Evolutionary conservation across 2,113 vertebrate genomes (phyloP).

Genomic region (Pituophis catenifer): DNA sequence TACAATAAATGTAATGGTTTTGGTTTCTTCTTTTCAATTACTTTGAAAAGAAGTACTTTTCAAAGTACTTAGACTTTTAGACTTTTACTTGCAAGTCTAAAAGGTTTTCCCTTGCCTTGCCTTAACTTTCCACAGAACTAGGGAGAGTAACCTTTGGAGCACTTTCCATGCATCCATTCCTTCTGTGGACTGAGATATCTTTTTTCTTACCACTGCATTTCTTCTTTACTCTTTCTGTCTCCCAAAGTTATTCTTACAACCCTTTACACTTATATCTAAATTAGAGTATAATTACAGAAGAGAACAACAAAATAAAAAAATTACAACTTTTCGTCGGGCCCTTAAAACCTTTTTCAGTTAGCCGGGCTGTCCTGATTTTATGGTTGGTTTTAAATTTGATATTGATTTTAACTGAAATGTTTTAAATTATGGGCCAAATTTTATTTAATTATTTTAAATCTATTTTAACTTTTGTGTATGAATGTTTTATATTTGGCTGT

Average conservation of each 20-base stretch:
- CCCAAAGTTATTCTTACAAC: neutral
- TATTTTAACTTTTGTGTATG: no score
- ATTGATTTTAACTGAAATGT: no score
- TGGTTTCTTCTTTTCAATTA: neutral
- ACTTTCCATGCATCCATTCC: neutral
- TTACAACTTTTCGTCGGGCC: no score
- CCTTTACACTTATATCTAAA: neutral
- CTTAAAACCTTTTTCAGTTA: no score
- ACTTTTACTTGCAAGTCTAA: neutral
- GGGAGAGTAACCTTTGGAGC: neutral
- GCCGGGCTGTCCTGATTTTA: no score
- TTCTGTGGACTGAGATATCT: neutral
- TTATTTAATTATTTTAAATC: no score
- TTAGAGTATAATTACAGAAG: neutral
- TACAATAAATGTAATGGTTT: neutral
- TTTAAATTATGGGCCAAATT: no score
- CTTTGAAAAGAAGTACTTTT: neutral
- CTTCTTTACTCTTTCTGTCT: neutral
- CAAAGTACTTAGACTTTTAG: no score
- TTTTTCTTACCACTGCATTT: neutral
- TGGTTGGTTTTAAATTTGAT: no score
- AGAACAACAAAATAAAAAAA: neutral
- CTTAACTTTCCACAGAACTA: neutral
- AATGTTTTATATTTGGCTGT: no score
- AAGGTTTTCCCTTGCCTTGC: neutral